phyloP scores from a whole-genome alignment of 2,113 vertebrate genomes.

The Anas platyrhynchos region DNA sequence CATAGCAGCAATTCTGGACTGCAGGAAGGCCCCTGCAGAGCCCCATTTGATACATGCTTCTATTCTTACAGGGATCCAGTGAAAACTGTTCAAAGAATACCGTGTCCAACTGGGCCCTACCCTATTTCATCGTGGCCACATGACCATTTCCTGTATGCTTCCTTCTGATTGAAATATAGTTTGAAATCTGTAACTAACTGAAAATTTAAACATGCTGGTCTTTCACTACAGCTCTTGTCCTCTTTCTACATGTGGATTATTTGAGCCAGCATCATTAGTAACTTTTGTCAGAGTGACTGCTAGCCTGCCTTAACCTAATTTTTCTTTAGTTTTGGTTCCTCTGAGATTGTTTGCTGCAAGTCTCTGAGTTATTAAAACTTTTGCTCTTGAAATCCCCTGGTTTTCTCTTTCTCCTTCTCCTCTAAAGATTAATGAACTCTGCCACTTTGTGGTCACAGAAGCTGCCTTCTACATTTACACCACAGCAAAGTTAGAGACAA shows the following conservation, averaged over 20 bases:
- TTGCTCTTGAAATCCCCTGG: neutral
- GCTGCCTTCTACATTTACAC: neutral
- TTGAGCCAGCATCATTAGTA: neutral
- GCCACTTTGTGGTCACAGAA: neutral
- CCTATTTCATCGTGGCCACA: neutral
- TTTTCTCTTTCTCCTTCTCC: neutral
- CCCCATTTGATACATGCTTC: neutral
- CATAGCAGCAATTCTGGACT: neutral
- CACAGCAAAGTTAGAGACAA: neutral
- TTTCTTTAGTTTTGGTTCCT: neutral
- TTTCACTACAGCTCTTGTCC: neutral
- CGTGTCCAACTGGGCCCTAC: neutral
- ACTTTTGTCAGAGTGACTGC: neutral
- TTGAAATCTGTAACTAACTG: neutral
- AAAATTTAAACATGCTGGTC: neutral
- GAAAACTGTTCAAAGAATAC: neutral
- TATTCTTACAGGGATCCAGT: neutral
- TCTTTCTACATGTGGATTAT: neutral
- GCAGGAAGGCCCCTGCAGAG: neutral
- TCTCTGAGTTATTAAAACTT: neutral
- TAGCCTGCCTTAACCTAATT: neutral
- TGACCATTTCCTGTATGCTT: neutral
- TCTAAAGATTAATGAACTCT: neutral
- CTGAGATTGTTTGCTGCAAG: neutral
- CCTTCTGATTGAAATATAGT: neutral